Evolutionary conservation across 2,797 vertebrate genomes (phyloP), one percentile per base, ranked within the genome.

Genomic region (Selene dorsalis): DNA sequence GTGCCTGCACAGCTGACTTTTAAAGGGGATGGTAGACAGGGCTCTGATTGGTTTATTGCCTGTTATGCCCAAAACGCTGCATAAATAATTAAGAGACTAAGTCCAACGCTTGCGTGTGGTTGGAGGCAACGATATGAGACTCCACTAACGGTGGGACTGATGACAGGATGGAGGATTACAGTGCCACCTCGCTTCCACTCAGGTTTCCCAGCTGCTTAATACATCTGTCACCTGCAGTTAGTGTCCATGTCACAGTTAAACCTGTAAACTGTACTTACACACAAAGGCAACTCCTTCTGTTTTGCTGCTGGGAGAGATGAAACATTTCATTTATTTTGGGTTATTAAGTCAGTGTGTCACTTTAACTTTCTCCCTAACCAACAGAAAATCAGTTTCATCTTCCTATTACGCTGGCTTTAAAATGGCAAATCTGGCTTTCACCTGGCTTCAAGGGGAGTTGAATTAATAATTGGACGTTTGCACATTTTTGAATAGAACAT

Each of bases 251-350:
- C 52, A 32, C 4, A 28, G 52, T 16, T 66, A 77, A 76, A 63
- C 83, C 65, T 75, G 87, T 79, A 79, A 75, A 82, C 66, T 72
- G 72, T 58, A 43, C 24, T 72, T 47, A 76, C 30, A 32, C 4
- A 32, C 30, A 32, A 5, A 5, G 30, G 30, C 4, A 32, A 32
- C 30, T 32, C 30, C 30, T 83, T 43, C 69, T 72, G 79, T 75
- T 58, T 47, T 79, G 79, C 79, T 50, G 47, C 83, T 79, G 66
- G 72, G 65, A 75, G 61, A 8, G 26, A 77, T 85, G 2, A 69
- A 66, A 77, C 71, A 84, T 87, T 75, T 68, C 78, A 53, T 56
- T 60, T 39, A 39, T 10, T 39, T 39, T 4, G 7, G 24, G 39
- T 39, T 71, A 32, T 32, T 32, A 32, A 6, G 30, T 32, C 30